phyloP scores from a whole-genome alignment of 2,113 vertebrate genomes.

The Xiphias gladius region DNA sequence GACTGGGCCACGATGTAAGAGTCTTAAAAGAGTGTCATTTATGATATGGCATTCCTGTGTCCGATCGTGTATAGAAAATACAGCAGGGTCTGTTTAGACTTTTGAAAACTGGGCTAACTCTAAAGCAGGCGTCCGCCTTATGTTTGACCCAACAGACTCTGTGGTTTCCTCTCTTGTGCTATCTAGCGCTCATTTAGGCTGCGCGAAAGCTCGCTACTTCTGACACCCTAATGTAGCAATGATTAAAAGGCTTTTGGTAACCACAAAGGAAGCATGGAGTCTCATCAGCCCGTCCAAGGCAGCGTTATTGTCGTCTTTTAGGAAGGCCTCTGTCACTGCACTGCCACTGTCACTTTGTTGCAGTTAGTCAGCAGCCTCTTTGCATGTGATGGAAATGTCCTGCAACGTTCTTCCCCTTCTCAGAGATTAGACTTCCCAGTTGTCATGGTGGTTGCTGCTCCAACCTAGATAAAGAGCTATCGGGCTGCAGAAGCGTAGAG shows the following conservation, averaged over 20 bases:
- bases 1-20: background rate
- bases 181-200: conserved; percentile 26
- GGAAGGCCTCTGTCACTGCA: conserved; percentile 43
- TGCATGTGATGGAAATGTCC: conserved; percentile 55
- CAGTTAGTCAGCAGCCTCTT: conserved; percentile 44
- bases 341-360: conserved; percentile 11
- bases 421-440: conserved; percentile 67
- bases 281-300: conserved; percentile 39
- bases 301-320: conserved; percentile 3
- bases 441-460: conserved; percentile 65
- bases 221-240: conserved; percentile 30
- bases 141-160: conserved; percentile 24
- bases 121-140: conserved; percentile 15
- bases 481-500: conserved; percentile 37
- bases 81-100: background rate
- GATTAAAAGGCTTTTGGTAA: conserved; percentile 41
- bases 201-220: conserved; percentile 38
- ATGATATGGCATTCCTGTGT: background rate
- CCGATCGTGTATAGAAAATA: background rate
- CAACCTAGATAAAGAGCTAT: conserved; percentile 71
- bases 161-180: conserved; percentile 53
- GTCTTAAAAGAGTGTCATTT: background rate
- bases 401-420: conserved; percentile 52
- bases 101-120: conserved; percentile 6
- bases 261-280: conserved; percentile 58